A percentile compares a stretch with the other conserved stretches of the same genome.
These are phyloP conservation scores for Atethmia centrago DNA, from an alignment of 2,888 invertebrate species.

Conservation along the genomic window DNA sequence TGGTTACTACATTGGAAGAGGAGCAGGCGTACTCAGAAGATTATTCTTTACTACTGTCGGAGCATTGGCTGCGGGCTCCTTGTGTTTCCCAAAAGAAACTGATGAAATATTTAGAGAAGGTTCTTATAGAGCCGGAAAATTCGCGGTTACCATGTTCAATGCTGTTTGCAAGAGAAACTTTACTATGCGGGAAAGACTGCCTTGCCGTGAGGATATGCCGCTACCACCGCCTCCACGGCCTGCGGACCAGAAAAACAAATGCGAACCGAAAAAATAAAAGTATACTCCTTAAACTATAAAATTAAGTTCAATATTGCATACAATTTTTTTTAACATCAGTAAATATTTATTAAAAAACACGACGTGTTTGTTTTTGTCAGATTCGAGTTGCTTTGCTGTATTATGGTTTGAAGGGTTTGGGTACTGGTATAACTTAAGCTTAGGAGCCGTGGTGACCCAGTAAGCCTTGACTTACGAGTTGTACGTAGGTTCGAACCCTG, in stretches of 20 bases:
- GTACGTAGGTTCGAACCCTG: too few relatives aligned
- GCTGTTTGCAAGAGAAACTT: slow-evolving; percentile 62
- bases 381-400: not conserved
- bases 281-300: not conserved
- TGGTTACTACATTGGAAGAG: slow-evolving; percentile 66
- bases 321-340: slow-evolving; percentile 11
- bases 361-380: not conserved
- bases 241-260: slow-evolving; percentile 45
- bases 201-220: slow-evolving; percentile 75
- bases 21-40: slow-evolving; percentile 61
- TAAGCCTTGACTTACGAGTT: too few relatives aligned
- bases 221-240: slow-evolving; percentile 35
- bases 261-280: not conserved
- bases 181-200: slow-evolving; percentile 69
- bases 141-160: slow-evolving; percentile 67
- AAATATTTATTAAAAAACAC: slow-evolving; percentile 10
- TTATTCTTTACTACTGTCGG: slow-evolving; percentile 26
- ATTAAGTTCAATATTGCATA: too few relatives aligned
- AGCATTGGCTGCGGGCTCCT: slow-evolving; percentile 27
- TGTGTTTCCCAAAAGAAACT: slow-evolving; percentile 49
- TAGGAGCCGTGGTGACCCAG: too few relatives aligned
- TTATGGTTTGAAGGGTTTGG: not conserved
- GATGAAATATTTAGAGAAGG: slow-evolving; percentile 74
- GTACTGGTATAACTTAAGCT: too few relatives aligned
- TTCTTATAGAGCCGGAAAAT: slow-evolving; percentile 64